These are phyloP conservation scores for Aurelia coerulea DNA, from an alignment of 30 jellyfish, hydroid and myxozoan genomes.

Conservation along the genomic window DNA sequence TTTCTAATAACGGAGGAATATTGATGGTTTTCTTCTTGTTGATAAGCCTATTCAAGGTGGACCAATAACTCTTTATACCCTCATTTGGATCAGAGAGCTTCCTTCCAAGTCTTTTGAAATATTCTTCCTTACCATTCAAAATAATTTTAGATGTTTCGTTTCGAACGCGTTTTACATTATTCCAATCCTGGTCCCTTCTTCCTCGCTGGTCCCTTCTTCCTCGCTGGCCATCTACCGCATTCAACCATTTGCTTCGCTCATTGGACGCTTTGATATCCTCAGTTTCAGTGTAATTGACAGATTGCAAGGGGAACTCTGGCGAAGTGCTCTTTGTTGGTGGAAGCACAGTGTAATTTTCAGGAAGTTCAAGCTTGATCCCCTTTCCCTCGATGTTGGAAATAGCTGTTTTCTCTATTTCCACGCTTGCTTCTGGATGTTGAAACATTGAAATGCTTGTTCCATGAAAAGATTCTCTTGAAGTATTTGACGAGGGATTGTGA, in stretches of 20 bases:
- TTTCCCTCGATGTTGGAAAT: background rate
- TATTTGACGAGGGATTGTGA: slow-evolving; percentile 20
- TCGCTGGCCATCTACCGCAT: background rate
- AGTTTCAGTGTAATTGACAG: background rate
- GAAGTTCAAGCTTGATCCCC: slow-evolving; percentile 9
- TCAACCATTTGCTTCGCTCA: background rate
- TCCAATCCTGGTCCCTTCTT: no score
- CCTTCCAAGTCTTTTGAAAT: no score
- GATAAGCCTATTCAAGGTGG: no score
- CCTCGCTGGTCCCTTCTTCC: no score
- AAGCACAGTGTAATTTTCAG: background rate
- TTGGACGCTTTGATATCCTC: no score
- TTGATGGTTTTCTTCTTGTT: no score
- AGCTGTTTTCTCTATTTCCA: background rate
- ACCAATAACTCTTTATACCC: no score
- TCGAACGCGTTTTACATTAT: no score
- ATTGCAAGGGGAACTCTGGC: background rate
- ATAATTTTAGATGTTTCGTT: no score
- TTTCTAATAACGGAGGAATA: no score
- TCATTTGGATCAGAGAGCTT: no score
- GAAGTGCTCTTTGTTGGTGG: background rate
- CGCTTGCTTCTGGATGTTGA: slow-evolving; percentile 24
- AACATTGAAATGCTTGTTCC: slow-evolving; percentile 36
- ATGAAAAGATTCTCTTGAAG: slow-evolving; percentile 8
- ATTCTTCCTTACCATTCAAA: no score